Conservation (phyloP, 2,113 vertebrate genomes). For the Podarcis muralis region DNA sequence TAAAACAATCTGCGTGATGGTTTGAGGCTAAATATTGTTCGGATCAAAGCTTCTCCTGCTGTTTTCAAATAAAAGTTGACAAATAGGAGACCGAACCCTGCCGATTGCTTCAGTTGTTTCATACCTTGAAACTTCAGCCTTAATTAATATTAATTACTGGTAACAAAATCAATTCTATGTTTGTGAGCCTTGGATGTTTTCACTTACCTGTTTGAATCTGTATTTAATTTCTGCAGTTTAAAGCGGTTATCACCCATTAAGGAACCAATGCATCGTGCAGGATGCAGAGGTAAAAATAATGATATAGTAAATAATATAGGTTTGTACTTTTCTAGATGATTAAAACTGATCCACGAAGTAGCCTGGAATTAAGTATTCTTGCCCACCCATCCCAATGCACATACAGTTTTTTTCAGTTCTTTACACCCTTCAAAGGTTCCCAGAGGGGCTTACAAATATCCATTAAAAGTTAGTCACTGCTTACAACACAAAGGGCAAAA, state of each 20-base stretch:
- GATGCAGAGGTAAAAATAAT: neutral
- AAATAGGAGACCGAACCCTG: slow-evolving; percentile 76
- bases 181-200: slow-evolving; percentile 29
- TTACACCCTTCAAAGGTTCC: too few relatives aligned
- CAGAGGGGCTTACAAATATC: too few relatives aligned
- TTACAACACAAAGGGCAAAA: too few relatives aligned
- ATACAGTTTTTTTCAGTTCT: too few relatives aligned
- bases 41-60: slow-evolving; percentile 78
- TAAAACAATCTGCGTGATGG: slow-evolving; percentile 77
- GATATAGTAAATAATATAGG: neutral
- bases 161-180: slow-evolving; percentile 57
- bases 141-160: slow-evolving; percentile 80
- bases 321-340: slow-evolving; percentile 66
- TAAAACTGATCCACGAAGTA: slow-evolving; percentile 52
- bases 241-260: neutral
- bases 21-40: slow-evolving; percentile 77
- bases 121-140: slow-evolving; percentile 64
- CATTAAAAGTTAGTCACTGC: too few relatives aligned
- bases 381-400: slow-evolving; percentile 6
- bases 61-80: slow-evolving; percentile 81
- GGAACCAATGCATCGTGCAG: neutral
- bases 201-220: neutral
- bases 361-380: slow-evolving; percentile 40
- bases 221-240: neutral
- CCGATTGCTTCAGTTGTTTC: slow-evolving; percentile 69